Conservation (phyloP, 2,888 invertebrate species). For the Fragum sueziense region DNA sequence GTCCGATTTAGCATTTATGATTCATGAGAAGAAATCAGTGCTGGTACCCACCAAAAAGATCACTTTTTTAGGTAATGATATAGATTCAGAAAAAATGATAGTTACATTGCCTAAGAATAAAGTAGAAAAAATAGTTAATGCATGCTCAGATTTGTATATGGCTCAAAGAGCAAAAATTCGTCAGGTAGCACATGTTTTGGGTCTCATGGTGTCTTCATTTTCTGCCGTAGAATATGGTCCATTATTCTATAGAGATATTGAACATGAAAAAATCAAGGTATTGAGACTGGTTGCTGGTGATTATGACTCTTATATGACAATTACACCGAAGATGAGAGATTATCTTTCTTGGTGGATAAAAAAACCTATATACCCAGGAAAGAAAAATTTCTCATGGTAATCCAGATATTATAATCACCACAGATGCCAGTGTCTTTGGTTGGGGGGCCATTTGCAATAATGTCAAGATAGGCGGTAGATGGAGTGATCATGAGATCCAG, state of each 20-base stretch:
- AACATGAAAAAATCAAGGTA: constrained; percentile 17
- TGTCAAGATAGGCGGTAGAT: background rate
- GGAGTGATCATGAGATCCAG: constrained; percentile 10
- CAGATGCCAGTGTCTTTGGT: constrained; percentile 28
- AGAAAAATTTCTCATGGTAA: constrained; percentile 19
- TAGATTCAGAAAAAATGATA: constrained; percentile 20
- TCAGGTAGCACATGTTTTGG: background rate
- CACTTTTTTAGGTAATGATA: no score
- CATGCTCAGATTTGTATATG: constrained; percentile 7
- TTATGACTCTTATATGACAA: constrained; percentile 13
- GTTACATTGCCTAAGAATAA: constrained; percentile 27
- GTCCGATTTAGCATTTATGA: background rate
- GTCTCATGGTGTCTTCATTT: constrained; percentile 27
- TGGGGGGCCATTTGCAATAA: constrained; percentile 25
- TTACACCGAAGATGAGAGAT: constrained; percentile 3
- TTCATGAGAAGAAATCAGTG: no score
- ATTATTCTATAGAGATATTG: constrained; percentile 24
- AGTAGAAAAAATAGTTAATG: constrained; percentile 23
- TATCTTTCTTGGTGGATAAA: constrained; percentile 28
- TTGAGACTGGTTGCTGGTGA: constrained; percentile 1
- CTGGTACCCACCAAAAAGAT: no score
- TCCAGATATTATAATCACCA: constrained; percentile 13
- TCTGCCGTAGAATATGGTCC: constrained; percentile 25
- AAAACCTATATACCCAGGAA: background rate
- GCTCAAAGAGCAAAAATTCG: background rate